Base-by-base conservation (phyloP, 2,888 invertebrate genomes). In the Nomada ferruginata region DNA sequence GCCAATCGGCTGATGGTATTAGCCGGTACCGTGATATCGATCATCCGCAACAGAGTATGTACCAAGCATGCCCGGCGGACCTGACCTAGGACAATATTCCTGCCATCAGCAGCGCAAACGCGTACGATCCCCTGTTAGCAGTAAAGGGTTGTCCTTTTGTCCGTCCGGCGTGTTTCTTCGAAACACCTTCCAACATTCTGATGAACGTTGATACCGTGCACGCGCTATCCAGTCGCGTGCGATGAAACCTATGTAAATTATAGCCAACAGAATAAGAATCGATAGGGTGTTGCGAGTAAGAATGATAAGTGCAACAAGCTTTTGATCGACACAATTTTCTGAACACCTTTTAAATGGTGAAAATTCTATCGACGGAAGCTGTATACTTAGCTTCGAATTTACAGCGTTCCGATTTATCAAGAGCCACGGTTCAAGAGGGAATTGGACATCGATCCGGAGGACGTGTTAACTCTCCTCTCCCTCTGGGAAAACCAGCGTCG, bases 401-500 rank as follows among this genome's bases (percentile, higher is more conserved):
- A 11, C 80, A 92, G 92, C 73, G 75, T 91, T 13, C 86, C 91
- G 15, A 87, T 89, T 63, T 92, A 92, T 65, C 90, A 90, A 73
- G 93, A 93, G 29, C 90, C 90, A 36, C 90, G 91, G 47, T 93
- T 91, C 83, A 94, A 94, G 85, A 91, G 94, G 10, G 94, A 92
- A 71, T 66, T 87, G 66, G 91, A 92, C 42, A 82, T 88, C 84
- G 76, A 94, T 77, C 93, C 93, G 2, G 93, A 94, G 57, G 93
- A 94, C 61, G 88, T 94, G n/a, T 77, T 93, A 52, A 90, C 93
- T 13, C 89, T 94, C 3, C 87, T 94, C n/a, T 90, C 92, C 0
- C 88, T 93, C 42, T 92, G 92, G 92, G 94, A 94, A 84, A 92
- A 92, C 71, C 92, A 93, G 55, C 92, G 92, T 44, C 91, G 91